Conservation (phyloP, 2,797 vertebrate genomes). For the Oryzias sinensis region DNA sequence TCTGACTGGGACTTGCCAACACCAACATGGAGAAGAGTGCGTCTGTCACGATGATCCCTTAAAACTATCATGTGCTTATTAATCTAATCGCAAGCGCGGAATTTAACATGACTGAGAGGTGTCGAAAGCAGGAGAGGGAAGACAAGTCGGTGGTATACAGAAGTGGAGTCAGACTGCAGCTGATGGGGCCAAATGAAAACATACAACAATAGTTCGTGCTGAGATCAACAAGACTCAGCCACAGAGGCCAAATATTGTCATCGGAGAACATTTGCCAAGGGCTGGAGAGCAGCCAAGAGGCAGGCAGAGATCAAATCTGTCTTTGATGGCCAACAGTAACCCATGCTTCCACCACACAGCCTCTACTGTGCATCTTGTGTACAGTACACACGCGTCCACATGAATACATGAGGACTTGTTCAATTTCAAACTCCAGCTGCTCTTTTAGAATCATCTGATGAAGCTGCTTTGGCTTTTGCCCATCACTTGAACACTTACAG, state of each 20-base stretch:
- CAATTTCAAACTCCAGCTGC: no score
- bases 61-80: background rate
- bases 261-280: slow-evolving; percentile 64
- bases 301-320: slow-evolving; percentile 65
- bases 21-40: slow-evolving; percentile 13
- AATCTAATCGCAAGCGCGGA: background rate
- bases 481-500: no score
- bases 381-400: slow-evolving; percentile 49
- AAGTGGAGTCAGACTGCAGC: slow-evolving; percentile 66
- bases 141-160: slow-evolving; percentile 27
- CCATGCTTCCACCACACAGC: slow-evolving; percentile 40
- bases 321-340: slow-evolving; percentile 58
- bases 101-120: background rate
- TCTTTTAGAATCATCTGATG: no score
- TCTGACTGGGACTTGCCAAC: background rate
- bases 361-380: slow-evolving; percentile 25
- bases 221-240: slow-evolving; percentile 54
- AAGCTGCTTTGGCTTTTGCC: no score
- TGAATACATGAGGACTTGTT: background rate
- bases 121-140: slow-evolving; percentile 3
- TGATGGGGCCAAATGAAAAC: slow-evolving; percentile 60
- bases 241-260: slow-evolving; percentile 72
- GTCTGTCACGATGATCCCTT: slow-evolving; percentile 20
- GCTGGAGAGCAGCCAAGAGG: slow-evolving; percentile 60
- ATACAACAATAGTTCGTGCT: slow-evolving; percentile 74